Conservation (phyloP, 2,113 vertebrate genomes). For the Pelvicachromis taeniatus region DNA sequence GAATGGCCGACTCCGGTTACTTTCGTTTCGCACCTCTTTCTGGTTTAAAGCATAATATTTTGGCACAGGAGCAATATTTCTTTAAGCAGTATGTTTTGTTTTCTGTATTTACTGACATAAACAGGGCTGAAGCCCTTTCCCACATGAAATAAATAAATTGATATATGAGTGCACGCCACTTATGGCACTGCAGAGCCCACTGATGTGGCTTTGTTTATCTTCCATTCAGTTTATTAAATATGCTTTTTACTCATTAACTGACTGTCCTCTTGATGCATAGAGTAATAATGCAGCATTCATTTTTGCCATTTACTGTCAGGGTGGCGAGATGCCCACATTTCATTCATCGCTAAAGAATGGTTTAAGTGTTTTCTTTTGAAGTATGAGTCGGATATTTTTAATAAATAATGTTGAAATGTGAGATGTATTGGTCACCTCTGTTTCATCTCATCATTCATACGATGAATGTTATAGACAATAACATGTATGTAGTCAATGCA, state of each 20-base stretch:
- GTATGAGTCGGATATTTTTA: background rate
- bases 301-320: background rate
- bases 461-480: background rate
- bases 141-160: background rate
- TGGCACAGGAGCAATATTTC: background rate
- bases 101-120: background rate
- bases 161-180: background rate
- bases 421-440: background rate
- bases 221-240: background rate
- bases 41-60: slow-evolving; percentile 1
- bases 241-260: background rate
- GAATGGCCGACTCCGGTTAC: slow-evolving; percentile 22
- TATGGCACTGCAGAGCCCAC: background rate
- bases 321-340: background rate
- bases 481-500: background rate
- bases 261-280: background rate
- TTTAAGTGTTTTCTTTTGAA: background rate
- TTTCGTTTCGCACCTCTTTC: slow-evolving; percentile 18
- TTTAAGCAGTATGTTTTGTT: background rate
- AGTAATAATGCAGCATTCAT: background rate
- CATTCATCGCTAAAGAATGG: background rate
- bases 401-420: background rate
- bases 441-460: background rate
- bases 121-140: background rate
- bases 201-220: background rate